A percentile compares a stretch with the other conserved stretches of the same genome.
Evolutionary conservation across 2,797 vertebrate genomes (phyloP).

Genomic region (Pseudochirops cupreus): DNA sequence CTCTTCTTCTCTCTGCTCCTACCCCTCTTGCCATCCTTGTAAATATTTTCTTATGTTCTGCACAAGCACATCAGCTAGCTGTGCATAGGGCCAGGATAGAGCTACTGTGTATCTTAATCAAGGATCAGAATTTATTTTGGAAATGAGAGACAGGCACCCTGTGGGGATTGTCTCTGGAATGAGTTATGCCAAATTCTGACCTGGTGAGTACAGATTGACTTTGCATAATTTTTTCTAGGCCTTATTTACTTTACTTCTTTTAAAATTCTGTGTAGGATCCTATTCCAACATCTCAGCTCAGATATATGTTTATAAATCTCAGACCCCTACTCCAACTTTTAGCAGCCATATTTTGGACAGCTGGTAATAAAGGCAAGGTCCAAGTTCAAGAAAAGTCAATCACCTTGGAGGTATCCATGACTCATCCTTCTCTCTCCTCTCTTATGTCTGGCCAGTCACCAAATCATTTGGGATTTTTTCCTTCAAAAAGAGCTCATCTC

Average conservation of each 20-base stretch:
- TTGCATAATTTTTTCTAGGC: neutral
- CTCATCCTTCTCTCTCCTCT: neutral
- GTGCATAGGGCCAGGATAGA: neutral
- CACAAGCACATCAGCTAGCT: neutral
- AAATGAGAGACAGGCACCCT: neutral
- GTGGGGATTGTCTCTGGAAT: neutral
- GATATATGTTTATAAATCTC: neutral
- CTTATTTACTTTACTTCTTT: neutral
- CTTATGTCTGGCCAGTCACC: neutral
- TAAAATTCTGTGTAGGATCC: neutral
- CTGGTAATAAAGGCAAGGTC: neutral
- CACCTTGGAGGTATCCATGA: neutral
- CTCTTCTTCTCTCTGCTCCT: neutral
- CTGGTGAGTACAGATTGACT: neutral
- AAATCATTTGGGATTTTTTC: neutral
- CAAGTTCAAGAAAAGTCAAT: neutral
- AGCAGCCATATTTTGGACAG: neutral
- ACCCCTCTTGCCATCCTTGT: neutral
- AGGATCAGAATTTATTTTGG: neutral
- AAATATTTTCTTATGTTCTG: neutral
- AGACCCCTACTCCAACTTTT: neutral
- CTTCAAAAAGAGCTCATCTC: neutral
- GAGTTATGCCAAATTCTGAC: conserved; percentile 1
- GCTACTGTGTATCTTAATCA: neutral
- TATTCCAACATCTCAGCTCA: neutral